A percentile compares a stretch with the other conserved stretches of the same genome.
These are phyloP conservation scores for Aurelia coerulea DNA, from an alignment of 30 jellyfish, hydroid and myxozoan genomes.

Conservation along the genomic window DNA sequence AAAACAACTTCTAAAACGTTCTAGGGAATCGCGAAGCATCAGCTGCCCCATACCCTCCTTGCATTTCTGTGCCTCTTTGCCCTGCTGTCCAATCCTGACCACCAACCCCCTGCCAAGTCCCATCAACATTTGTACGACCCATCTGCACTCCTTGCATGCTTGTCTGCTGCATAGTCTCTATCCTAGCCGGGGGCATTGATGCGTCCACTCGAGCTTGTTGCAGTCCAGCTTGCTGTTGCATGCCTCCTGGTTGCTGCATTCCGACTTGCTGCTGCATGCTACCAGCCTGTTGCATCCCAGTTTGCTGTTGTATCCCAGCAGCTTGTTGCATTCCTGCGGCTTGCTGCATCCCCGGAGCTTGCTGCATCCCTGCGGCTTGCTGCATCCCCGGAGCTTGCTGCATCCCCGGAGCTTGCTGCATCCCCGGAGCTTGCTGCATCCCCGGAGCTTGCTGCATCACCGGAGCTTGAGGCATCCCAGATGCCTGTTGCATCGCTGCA, in stretches of 20 bases:
- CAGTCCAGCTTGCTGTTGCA: too few relatives aligned
- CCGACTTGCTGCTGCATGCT: background rate
- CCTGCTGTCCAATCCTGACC: slow-evolving; percentile 64
- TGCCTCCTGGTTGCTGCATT: background rate
- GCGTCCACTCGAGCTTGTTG: slow-evolving; percentile 46
- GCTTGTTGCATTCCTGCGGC: slow-evolving; percentile 41
- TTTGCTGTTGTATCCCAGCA: background rate
- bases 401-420: slow-evolving; percentile 14
- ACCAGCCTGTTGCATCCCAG: slow-evolving; percentile 18
- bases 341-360: background rate
- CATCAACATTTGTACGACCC: slow-evolving; percentile 65
- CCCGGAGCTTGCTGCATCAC: slow-evolving; percentile 28
- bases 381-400: slow-evolving; percentile 1
- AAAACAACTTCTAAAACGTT: slow-evolving; percentile 6
- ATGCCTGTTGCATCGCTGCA: background rate
- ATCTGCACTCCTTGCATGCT: slow-evolving; percentile 54
- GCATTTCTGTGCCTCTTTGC: slow-evolving; percentile 64
- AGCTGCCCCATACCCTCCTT: slow-evolving; percentile 45
- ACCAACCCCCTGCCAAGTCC: slow-evolving; percentile 64
- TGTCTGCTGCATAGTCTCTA: slow-evolving; percentile 39
- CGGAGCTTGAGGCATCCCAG: background rate
- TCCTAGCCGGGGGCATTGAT: slow-evolving; percentile 27
- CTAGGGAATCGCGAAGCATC: slow-evolving; percentile 44
- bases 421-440: background rate
- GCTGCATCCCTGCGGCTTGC: slow-evolving; percentile 1